Conservation (phyloP, 2,797 vertebrate species). For the Coracias cyanogaster region DNA sequence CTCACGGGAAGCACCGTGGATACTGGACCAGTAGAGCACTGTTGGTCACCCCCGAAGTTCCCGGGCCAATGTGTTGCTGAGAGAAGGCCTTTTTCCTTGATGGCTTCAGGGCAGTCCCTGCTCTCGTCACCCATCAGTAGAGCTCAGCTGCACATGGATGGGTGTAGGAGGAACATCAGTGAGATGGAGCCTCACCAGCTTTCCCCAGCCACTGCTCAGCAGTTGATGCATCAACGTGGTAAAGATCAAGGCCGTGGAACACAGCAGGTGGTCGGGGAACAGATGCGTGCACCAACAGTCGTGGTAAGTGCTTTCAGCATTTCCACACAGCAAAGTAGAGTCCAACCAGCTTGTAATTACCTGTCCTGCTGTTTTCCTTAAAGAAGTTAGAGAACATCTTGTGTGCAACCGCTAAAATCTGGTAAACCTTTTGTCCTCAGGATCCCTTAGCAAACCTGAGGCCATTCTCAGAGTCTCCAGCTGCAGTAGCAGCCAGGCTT, state of each 20-base stretch:
- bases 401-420: not conserved
- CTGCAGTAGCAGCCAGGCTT: accelerated
- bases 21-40: not conserved
- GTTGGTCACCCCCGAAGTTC: not conserved
- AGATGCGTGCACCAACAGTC: accelerated
- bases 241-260: not conserved
- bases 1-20: accelerated
- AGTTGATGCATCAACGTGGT: too few species aligned
- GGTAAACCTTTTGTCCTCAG: not conserved
- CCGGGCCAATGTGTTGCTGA: not conserved
- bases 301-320: not conserved
- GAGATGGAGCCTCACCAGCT: not conserved
- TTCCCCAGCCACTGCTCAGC: not conserved
- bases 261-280: not conserved
- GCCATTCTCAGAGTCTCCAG: not conserved
- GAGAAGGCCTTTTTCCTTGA: accelerated
- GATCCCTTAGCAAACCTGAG: not conserved
- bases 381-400: not conserved
- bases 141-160: not conserved
- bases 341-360: not conserved
- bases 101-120: not conserved
- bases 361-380: not conserved
- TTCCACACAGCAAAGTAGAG: not conserved
- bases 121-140: accelerated
- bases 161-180: accelerated